A percentile compares a stretch with the other conserved stretches of the same genome.
Evolutionary conservation across 2,797 vertebrate species (phyloP).

Genomic region (Hypotaenidia philippensis): DNA sequence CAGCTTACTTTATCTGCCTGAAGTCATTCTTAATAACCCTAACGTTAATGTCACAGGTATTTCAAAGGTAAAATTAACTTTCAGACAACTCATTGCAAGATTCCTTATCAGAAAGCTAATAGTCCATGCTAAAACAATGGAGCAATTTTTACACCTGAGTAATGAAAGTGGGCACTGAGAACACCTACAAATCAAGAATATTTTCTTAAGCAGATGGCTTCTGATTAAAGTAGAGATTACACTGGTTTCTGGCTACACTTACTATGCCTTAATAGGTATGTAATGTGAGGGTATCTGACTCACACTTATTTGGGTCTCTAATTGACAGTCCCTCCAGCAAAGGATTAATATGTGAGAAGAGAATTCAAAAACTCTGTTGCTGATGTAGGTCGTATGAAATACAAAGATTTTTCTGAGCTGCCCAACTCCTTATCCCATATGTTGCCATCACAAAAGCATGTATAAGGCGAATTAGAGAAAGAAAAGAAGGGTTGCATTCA

Average conservation of each 20-base stretch:
- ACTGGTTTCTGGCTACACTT: not conserved
- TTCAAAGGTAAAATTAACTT: not conserved
- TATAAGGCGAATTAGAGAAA: slow-evolving; percentile 5
- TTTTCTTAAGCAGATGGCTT: slow-evolving; percentile 54
- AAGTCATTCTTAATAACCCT: not conserved
- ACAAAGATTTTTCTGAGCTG: not conserved
- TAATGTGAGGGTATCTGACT: not conserved
- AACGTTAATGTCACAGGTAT: not conserved
- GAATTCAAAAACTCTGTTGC: not conserved
- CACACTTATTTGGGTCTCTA: not conserved
- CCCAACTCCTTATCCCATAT: not conserved
- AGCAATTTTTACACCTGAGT: slow-evolving; percentile 52
- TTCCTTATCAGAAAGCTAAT: slow-evolving; percentile 44
- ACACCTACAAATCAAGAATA: slow-evolving; percentile 64
- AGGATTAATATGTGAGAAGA: not conserved
- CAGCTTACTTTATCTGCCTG: not conserved
- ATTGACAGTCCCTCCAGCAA: not conserved
- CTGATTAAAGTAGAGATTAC: not conserved
- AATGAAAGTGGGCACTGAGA: slow-evolving; percentile 57
- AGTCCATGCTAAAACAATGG: not conserved
- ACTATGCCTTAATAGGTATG: not conserved
- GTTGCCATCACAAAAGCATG: not conserved
- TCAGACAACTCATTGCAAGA: not conserved
- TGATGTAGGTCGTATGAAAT: not conserved
- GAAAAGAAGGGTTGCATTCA: not conserved